These are phyloP conservation scores for Phoronis australis DNA, from an alignment of 2,888 invertebrate species.

Conservation along the genomic window DNA sequence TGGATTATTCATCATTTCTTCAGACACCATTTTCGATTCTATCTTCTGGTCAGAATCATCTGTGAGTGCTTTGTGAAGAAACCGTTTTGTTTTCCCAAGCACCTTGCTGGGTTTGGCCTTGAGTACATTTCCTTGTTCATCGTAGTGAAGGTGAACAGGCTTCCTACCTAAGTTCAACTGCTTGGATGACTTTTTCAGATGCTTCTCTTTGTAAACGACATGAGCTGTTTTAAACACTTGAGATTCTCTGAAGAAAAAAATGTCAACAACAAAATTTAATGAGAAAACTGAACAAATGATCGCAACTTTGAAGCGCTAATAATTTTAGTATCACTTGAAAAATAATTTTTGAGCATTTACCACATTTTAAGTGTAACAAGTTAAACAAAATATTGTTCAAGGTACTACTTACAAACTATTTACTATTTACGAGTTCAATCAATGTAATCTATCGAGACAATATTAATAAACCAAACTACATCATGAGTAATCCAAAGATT, in stretches of 20 bases:
- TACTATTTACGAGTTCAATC: no score
- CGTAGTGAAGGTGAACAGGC: slow-evolving; percentile 28
- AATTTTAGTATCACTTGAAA: no score
- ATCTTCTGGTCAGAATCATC: no score
- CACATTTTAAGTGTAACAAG: no score
- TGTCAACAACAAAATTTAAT: background rate
- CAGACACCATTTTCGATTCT: background rate
- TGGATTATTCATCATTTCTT: background rate
- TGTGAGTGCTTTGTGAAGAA: slow-evolving; percentile 15
- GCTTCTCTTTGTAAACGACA: slow-evolving; percentile 27
- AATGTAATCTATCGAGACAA: no score
- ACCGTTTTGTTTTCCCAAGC: slow-evolving; percentile 25
- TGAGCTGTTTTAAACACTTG: slow-evolving; percentile 14
- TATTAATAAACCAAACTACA: no score
- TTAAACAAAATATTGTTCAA: no score
- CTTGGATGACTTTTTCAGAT: slow-evolving; percentile 18
- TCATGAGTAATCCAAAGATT: no score
- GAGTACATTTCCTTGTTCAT: slow-evolving; percentile 26
- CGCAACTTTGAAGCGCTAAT: no score
- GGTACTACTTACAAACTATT: no score
- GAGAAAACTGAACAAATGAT: no score
- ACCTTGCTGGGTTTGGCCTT: slow-evolving; percentile 21
- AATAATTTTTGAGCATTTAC: no score
- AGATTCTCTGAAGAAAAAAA: background rate
- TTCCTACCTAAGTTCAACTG: slow-evolving; percentile 24